Percentiles rank a stretch among this genome's conserved stretches.
These are phyloP conservation scores for Loriculus beryllinus DNA, from an alignment of 2,797 vertebrate species.

Conservation along the genomic window DNA sequence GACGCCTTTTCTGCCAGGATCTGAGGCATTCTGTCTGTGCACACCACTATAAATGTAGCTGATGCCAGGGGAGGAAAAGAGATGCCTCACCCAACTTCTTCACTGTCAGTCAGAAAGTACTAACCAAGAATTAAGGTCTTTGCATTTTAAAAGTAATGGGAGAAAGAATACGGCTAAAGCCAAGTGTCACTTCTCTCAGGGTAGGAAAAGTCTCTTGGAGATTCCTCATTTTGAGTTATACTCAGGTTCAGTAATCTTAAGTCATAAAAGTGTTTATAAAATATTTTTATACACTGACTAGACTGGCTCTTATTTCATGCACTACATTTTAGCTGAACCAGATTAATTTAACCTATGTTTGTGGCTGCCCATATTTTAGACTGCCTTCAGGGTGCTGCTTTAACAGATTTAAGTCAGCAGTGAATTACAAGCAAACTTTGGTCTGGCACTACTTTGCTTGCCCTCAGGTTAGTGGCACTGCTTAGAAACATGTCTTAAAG, in stretches of 20 bases:
- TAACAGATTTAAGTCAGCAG: constrained; percentile 30
- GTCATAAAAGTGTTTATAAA: constrained; percentile 12
- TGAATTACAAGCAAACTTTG: constrained; percentile 37
- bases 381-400: constrained; percentile 21
- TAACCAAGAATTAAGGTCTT: neutral
- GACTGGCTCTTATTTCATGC: constrained; percentile 9
- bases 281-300: constrained; percentile 26
- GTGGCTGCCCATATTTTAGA: constrained; percentile 11
- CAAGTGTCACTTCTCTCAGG: neutral
- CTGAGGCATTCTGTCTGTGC: accelerated
- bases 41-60: neutral
- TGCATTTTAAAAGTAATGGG: neutral
- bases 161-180: neutral
- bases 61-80: accelerated
- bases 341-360: constrained; percentile 51
- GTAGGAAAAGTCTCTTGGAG: neutral
- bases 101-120: neutral
- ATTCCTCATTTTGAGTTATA: neutral
- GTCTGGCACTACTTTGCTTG: neutral
- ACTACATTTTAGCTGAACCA: constrained; percentile 19
- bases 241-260: neutral
- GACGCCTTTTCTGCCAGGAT: accelerated
- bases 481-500: constrained; percentile 26
- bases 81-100: neutral
- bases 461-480: neutral